These are phyloP conservation scores for Ephydatia muelleri DNA, from an alignment of 37 sponge, comb jelly and placozoan species.

Conservation along the genomic window DNA sequence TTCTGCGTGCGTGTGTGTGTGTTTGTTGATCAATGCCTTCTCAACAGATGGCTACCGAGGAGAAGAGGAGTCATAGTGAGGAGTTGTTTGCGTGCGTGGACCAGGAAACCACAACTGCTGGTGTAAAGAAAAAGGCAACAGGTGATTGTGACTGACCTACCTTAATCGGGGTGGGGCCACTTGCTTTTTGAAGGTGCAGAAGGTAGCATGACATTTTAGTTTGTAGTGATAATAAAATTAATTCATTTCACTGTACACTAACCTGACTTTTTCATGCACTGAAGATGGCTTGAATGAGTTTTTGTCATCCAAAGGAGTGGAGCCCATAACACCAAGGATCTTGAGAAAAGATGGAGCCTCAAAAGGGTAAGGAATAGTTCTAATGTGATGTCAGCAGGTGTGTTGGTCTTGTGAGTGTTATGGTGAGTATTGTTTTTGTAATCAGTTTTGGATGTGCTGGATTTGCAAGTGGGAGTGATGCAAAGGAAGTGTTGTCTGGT, in stretches of 20 bases:
- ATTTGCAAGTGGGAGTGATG: conserved; percentile 24
- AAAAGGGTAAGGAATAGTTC: too few relatives aligned
- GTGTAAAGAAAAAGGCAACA: too few relatives aligned
- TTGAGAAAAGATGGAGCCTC: not conserved
- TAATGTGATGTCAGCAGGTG: too few relatives aligned
- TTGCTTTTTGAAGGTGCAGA: conserved; percentile 16
- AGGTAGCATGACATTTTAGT: conserved; percentile 5
- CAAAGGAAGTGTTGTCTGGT: conserved; percentile 73
- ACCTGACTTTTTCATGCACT: not conserved
- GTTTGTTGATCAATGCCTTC: too few relatives aligned
- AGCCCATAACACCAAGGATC: not conserved
- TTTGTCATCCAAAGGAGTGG: conserved; percentile 1
- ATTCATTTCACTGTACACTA: not conserved
- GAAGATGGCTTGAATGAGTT: not conserved
- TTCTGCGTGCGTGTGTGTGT: too few relatives aligned
- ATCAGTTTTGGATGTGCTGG: conserved; percentile 87
- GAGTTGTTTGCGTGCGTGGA: too few relatives aligned
- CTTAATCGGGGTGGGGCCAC: too few relatives aligned
- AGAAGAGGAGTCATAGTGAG: too few relatives aligned
- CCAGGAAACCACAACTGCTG: too few relatives aligned
- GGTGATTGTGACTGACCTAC: too few relatives aligned
- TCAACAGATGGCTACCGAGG: not conserved
- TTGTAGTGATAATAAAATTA: conserved; percentile 13
- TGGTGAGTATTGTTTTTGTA: too few relatives aligned
- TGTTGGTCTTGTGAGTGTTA: too few relatives aligned